These are phyloP conservation scores for Limnephilus rhombicus DNA, from an alignment of 2,888 invertebrate species.

Conservation along the genomic window DNA sequence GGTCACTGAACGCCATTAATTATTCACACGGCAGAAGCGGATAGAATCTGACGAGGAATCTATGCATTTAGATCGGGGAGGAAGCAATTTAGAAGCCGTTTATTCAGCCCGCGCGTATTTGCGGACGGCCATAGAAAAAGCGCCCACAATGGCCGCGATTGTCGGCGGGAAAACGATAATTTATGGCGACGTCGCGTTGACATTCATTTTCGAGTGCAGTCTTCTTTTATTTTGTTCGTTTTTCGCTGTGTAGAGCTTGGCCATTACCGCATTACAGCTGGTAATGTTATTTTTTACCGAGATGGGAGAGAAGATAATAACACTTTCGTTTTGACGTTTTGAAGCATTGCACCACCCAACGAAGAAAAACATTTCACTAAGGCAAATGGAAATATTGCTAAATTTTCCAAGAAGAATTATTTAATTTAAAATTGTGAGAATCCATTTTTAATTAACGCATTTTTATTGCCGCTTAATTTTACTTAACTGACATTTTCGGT, in stretches of 20 bases:
- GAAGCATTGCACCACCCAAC: not conserved
- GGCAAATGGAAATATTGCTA: not conserved
- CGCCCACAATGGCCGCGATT: constrained; percentile 62
- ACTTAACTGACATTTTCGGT: too few relatives aligned
- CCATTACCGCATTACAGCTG: not conserved
- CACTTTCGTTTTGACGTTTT: not conserved
- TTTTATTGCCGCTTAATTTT: too few relatives aligned
- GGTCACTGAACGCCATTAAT: constrained; percentile 61
- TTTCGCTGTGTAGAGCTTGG: not conserved
- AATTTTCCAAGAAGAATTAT: not conserved
- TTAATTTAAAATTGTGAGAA: too few relatives aligned
- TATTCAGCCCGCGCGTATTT: constrained; percentile 45
- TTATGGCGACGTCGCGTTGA: constrained; percentile 56
- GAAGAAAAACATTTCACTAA: not conserved
- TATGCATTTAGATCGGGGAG: constrained; percentile 58
- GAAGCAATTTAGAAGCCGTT: constrained; percentile 62
- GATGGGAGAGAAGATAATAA: not conserved
- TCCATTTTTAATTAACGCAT: too few relatives aligned
- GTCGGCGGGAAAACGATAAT: constrained; percentile 62
- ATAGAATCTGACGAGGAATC: constrained; percentile 58
- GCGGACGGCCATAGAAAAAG: constrained; percentile 41
- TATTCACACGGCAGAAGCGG: constrained; percentile 63
- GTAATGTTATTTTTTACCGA: constrained; percentile 4
- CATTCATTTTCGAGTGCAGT: constrained; percentile 31
- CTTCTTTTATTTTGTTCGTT: constrained; percentile 27